Percentiles rank a stretch among this genome's conserved stretches.
Evolutionary conservation across 2,888 invertebrate species (phyloP).

Genomic region (Pristionchus exspectatus): DNA sequence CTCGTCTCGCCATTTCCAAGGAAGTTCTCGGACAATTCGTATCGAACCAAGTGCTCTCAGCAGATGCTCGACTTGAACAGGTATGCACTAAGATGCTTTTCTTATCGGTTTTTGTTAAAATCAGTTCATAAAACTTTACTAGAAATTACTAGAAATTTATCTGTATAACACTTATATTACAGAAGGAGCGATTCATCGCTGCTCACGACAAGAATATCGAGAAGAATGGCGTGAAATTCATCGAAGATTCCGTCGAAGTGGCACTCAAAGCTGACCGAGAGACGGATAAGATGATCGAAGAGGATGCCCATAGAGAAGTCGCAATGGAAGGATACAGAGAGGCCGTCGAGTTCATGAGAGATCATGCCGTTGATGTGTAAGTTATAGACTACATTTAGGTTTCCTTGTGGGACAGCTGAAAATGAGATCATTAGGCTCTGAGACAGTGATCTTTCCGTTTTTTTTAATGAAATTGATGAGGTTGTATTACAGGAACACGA

Average conservation of each 20-base stretch:
- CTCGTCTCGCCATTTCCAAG: constrained; percentile 11
- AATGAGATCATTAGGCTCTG: no score
- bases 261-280: background rate
- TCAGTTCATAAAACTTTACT: background rate
- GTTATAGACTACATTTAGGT: no score
- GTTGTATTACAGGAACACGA: background rate
- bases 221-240: background rate
- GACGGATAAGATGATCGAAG: constrained; percentile 30
- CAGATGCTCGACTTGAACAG: background rate
- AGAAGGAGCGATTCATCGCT: background rate
- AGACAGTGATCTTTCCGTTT: background rate
- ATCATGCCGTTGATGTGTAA: background rate
- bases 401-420: no score
- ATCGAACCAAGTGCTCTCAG: background rate
- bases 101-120: background rate
- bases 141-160: background rate
- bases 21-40: constrained; percentile 10
- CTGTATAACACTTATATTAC: background rate
- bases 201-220: background rate
- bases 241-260: background rate
- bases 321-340: background rate
- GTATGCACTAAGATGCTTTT: background rate
- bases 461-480: background rate
- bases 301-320: background rate
- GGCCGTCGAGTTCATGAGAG: background rate